Base-by-base conservation (phyloP, 1,140 invertebrate species). In the Drosophila melanica region DNA sequence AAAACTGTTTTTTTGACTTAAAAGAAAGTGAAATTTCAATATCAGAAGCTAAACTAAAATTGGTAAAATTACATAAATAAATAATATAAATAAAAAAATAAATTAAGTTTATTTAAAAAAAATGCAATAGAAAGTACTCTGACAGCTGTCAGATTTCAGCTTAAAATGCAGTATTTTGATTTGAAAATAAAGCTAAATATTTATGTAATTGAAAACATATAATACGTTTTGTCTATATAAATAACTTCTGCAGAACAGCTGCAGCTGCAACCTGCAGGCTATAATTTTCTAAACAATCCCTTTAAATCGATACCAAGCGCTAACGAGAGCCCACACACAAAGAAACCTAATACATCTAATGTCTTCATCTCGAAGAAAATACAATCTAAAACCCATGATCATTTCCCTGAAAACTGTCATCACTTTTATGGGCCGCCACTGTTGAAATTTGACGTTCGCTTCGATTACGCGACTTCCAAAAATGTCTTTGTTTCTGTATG, bases 361-460 rank as follows among this genome's bases (percentile, higher is more conserved):
- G 47, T 59, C 63, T 58, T 72, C 39, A 59, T 57, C 20, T 20
- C 9, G 33, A 14, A 37, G 16, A 8, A 23, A 30, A 14, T 14
- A 44, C n/a, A 45, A 35, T 37, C 20, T 51, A 11, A 18, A 35
- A 59, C 33, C 44, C 45, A 50, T 45, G 39, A 66, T 72, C 69
- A 57, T 59, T 59, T 53, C 7, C 27, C 27, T 35, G 18, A 2
- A 7, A 9, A 57, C 44, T 68, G 35, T 63, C 69, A 65, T 57
- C 78, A 64, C 33, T 65, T 77, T 73, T 39, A 76, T 54, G 63
- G 30, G 3, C 16, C 30, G 39, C 44, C 48, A 79, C 48, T 85
- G 72, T 76, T 67, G 30, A 57, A 59, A 64, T 80, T 69, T 75
- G 65, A 63, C 59, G 67, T 76, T 67, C 58, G 53, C 39, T 48